Conservation (phyloP, 2,888 invertebrate genomes). For the Trachelus iudaicus region DNA sequence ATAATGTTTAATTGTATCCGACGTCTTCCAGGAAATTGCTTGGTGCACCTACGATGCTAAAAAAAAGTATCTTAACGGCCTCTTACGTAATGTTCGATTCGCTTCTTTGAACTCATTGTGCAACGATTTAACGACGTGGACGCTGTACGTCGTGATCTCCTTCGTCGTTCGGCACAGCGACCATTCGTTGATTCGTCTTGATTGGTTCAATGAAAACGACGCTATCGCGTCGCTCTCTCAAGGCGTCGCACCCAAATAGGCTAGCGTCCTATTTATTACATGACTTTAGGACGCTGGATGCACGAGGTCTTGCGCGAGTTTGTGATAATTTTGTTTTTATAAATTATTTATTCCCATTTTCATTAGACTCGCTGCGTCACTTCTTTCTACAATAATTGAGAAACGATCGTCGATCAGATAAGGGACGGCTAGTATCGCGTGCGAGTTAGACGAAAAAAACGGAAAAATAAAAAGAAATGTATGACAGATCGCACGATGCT, state of each 20-base stretch:
- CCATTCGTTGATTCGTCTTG: slow-evolving; percentile 12
- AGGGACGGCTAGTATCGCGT: background rate
- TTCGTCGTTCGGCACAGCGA: background rate
- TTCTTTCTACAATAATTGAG: background rate
- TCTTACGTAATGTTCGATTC: background rate
- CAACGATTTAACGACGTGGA: background rate
- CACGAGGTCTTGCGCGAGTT: background rate
- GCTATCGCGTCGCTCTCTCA: background rate
- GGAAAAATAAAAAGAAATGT: background rate
- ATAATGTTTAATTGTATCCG: too few species aligned
- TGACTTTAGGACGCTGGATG: background rate
- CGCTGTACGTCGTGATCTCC: background rate
- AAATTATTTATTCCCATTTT: background rate
- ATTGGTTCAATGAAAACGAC: slow-evolving; percentile 5
- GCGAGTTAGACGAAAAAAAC: background rate
- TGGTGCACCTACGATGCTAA: too few species aligned
- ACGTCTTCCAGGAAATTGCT: too few species aligned
- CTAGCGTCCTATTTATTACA: background rate
- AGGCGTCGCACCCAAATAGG: background rate
- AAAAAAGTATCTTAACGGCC: background rate
- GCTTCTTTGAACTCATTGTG: background rate
- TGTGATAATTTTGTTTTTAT: background rate
- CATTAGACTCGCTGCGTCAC: background rate
- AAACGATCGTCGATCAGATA: background rate
- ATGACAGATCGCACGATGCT: background rate